These are phyloP conservation scores for Synanthedon formicaeformis DNA, from an alignment of 2,888 invertebrate genomes.

Conservation along the genomic window DNA sequence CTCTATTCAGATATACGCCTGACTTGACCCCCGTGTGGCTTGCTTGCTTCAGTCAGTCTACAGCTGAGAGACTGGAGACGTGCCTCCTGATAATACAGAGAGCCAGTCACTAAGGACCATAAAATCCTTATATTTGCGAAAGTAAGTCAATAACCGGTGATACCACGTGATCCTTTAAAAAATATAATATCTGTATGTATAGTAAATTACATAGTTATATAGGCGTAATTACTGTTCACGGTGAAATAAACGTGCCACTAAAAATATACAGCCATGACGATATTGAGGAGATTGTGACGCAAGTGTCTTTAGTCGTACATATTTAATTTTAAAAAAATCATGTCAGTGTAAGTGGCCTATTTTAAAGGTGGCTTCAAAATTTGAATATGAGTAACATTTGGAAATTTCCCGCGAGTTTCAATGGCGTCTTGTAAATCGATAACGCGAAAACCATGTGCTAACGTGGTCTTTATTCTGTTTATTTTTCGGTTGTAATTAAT, in stretches of 20 bases:
- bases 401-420: slow-evolving; percentile 25
- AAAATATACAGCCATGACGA: not conserved
- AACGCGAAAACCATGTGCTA: slow-evolving; percentile 31
- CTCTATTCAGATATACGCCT: slow-evolving; percentile 42
- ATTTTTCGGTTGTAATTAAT: too few relatives aligned
- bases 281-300: slow-evolving; percentile 7
- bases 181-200: not conserved
- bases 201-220: too few relatives aligned
- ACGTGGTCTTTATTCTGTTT: not conserved
- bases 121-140: slow-evolving; percentile 52
- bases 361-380: not conserved
- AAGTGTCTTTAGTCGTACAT: slow-evolving; percentile 2
- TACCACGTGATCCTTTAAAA: not conserved
- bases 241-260: not conserved
- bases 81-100: slow-evolving; percentile 17
- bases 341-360: too few relatives aligned
- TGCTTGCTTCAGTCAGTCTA: slow-evolving; percentile 45
- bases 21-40: slow-evolving; percentile 40
- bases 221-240: not conserved
- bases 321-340: not conserved
- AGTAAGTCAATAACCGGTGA: slow-evolving; percentile 39
- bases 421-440: slow-evolving; percentile 49
- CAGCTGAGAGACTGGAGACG: slow-evolving; percentile 40
- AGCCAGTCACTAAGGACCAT: slow-evolving; percentile 39
- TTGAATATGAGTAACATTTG: not conserved